Base-by-base conservation (phyloP, 2,797 vertebrate species). In the Calcarius lapponicus region DNA sequence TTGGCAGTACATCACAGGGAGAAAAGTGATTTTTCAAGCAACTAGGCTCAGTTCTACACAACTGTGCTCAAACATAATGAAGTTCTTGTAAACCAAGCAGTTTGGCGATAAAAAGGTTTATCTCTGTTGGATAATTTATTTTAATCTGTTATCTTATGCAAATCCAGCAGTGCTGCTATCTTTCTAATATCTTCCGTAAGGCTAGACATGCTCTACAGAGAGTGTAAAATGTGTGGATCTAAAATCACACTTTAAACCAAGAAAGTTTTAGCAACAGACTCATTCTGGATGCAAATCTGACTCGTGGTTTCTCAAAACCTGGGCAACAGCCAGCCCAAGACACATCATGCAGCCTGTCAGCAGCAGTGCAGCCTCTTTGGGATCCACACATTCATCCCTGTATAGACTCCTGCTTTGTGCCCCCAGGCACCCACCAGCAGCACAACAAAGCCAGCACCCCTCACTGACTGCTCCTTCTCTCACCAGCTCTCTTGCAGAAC, bases 371-470 rank as follows among this genome's bases (percentile, higher is more conserved):
- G 62, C 4, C 31, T 42, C n/a, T 42, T 73, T 25, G 53, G 51
- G 34, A 84, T 56, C 36, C 53, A 47, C 0, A 1, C 0, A 0
- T 38, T 31, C 53, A 64, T 50, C n/a, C 36, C 32, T 11, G 16
- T 10, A 31, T 0, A 0, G 31, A 51, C 36, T 86, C 21, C 17
- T 22, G 13, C 29, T 47, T 32, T 1, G 0, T 0, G 2, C 15
- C 29, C 6, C 12, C 16, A 24, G 40, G 18, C 38, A 76, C 17
- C 42, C 22, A 38, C 20, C 42, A n/a, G 71, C 56, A 69, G 42
- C 0, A 10, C 47, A 42, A 20, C 31, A 17, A 19, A 43, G 14
- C 29, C 47, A 65, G 21, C n/a, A 48, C 8, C 28, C n/a, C 28
- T 31, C 16, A 2, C 28, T 10, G 17, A 28, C 34, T 0, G 0